Conservation (phyloP, 2,888 invertebrate species). For the Netelia melanura region DNA sequence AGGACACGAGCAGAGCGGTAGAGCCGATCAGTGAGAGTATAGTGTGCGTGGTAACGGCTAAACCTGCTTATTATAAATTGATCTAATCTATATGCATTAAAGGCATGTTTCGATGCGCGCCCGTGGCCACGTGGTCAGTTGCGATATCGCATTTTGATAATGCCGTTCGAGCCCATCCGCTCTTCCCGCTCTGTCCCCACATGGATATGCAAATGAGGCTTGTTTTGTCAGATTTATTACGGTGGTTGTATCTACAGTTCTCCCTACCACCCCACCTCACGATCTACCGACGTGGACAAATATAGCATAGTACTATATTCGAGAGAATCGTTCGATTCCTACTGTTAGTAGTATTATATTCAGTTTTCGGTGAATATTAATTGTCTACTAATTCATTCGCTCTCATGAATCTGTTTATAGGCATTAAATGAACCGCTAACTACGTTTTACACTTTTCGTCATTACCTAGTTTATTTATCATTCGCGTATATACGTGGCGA, state of each 20-base stretch:
- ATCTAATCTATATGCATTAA: slow-evolving; percentile 82
- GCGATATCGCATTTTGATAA: slow-evolving; percentile 84
- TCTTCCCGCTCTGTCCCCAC: slow-evolving; percentile 49
- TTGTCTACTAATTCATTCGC: slow-evolving; percentile 32
- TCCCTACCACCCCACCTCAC: not conserved
- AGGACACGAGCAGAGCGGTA: not conserved
- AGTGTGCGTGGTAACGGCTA: slow-evolving; percentile 66
- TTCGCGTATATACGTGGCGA: not conserved
- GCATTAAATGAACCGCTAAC: not conserved
- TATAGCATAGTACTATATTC: not conserved
- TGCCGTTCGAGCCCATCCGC: slow-evolving; percentile 73
- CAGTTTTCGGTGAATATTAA: slow-evolving; percentile 41
- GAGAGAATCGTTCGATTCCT: slow-evolving; percentile 17
- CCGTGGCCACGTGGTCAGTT: slow-evolving; percentile 73
- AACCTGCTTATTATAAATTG: slow-evolving; percentile 84
- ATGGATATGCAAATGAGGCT: slow-evolving; percentile 82
- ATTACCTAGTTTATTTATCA: not conserved
- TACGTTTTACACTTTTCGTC: slow-evolving; percentile 6
- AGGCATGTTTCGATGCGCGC: slow-evolving; percentile 62
- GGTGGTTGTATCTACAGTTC: slow-evolving; percentile 27
- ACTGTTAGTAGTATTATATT: slow-evolving; percentile 1
- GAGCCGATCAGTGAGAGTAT: slow-evolving; percentile 34
- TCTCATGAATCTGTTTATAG: slow-evolving; percentile 17
- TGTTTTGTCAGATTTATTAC: slow-evolving; percentile 82
- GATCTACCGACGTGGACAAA: not conserved